Base-by-base conservation (phyloP, 1,140 invertebrate genomes). In the Drosophila ananassae region DNA sequence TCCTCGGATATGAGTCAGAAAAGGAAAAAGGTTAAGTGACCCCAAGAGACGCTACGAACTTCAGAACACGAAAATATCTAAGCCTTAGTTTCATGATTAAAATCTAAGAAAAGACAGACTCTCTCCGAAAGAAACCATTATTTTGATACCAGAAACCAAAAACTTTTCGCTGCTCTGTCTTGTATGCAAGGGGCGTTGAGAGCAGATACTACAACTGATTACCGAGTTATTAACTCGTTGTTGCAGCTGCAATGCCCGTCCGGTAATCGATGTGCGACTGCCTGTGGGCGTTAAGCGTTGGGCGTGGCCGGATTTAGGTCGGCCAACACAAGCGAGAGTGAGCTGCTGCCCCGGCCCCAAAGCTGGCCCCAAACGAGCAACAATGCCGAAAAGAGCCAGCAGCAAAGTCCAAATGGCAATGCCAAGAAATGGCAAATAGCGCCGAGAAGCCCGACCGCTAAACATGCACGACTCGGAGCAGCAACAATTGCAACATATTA, bases 401-500 rank as follows among this genome's bases (percentile, higher is more conserved):
- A 52, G 34, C 21, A 51, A 60, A 13, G 24, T 12, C 30, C 59
- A 64, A 66, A 63, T 66, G 32, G 62, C 46, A 67, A 81, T 66
- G 44, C 32, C 67, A 57, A 32, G 50, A 47, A 76, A 72, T 77
- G 74, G 69, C 52, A 77, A 77, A 79, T 58, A 77, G 61, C 74
- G 66, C 57, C 54, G 68, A 57, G 66, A 66, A 50, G 61, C 41
- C 32, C 55, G 63, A 78, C 34, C 56, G 37, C 41, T 57, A 37
- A 39, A 34, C 30, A 63, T 37, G 57, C 72, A 59, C 44, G 54
- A 68, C 57, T 48, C 13, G 32, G 46, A 60, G 73, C 56, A 52
- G 58, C 53, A 30, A 55, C 69, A 61, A 67, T 77, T 46, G 75
- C 80, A 67, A 87, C 56, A 77, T 84, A 87, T 87, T 84, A 77